Evolutionary conservation across 2,888 invertebrate species (phyloP), one percentile per base, ranked within the genome.

Genomic region (Melanchra persicariae): DNA sequence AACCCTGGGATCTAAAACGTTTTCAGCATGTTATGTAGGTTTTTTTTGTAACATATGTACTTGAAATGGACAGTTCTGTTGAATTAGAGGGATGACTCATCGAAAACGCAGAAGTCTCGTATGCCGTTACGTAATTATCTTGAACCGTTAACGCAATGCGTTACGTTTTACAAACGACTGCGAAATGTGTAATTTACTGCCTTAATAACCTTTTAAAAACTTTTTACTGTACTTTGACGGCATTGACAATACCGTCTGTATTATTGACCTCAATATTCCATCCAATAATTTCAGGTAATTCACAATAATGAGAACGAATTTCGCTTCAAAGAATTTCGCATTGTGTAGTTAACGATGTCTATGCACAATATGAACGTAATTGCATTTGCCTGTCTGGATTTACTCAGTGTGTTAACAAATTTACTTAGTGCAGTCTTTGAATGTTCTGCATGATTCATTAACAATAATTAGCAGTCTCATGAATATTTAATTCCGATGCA

Each of bases 21-120:
- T 69, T 70, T 58, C 43, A 47, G 66, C 62, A 67, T 82, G 59
- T 73, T 22, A 72, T 70, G 37, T 81, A 57, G 55, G 30, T 34
- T 73, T 73, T 59, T 70, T 65, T 68, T 60, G 64, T 59, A 60
- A 69, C 55, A 55, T n/a, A n/a, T n/a, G 57, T 55, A 59, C 70
- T 58, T 58, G 40, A 73, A 81, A 83, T 69, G 67, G 76, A 75
- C 76, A 83, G 67, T 67, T 49, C 59, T 73, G 59, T 70, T 72
- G 73, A 85, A 84, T 85, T 79, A 78, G 51, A 59, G 34, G 61
- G 15, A 60, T 85, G 85, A 85, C 66, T 85, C 80, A 78, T 70
- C 75, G 37, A 8, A 70, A 79, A 66, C 63, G 64, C 62, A 61
- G 70, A 43, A 70, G 43, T 74, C 77, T 76, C 62, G 70, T 77